phyloP scores from a whole-genome alignment of 2,888 invertebrate genomes.

The Pterostichus niger region DNA sequence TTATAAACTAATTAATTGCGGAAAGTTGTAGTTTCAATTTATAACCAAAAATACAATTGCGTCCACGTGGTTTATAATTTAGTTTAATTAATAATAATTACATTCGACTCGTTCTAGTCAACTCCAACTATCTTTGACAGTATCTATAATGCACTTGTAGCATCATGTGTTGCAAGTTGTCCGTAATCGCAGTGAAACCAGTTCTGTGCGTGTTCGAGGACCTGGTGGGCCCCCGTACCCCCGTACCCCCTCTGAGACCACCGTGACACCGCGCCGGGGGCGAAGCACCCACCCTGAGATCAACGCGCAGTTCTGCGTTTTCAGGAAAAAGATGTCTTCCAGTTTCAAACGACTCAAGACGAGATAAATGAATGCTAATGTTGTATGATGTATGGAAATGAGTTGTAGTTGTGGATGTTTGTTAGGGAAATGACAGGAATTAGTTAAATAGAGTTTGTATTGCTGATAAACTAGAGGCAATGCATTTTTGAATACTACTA shows the following conservation, averaged over 20 bases:
- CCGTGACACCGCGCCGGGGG: slow-evolving; percentile 37
- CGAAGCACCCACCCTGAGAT: slow-evolving; percentile 52
- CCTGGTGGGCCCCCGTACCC: slow-evolving; percentile 21
- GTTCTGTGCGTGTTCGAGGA: slow-evolving; percentile 57
- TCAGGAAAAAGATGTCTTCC: slow-evolving; percentile 50
- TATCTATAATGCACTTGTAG: slow-evolving; percentile 18
- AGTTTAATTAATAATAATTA: too few species aligned
- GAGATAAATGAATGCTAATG: slow-evolving; percentile 21
- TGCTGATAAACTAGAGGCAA: slow-evolving; percentile 33
- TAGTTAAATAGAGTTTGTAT: slow-evolving; percentile 18
- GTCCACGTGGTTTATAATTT: too few species aligned
- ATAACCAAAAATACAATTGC: too few species aligned
- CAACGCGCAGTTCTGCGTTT: slow-evolving; percentile 12
- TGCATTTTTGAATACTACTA: too few species aligned
- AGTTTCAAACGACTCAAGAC: slow-evolving; percentile 11
- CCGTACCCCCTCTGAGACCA: slow-evolving; percentile 46
- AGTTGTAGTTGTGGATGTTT: slow-evolving; percentile 5
- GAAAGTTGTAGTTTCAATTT: too few species aligned
- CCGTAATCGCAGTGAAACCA: slow-evolving; percentile 46
- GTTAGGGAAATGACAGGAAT: slow-evolving; percentile 19
- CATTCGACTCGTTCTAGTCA: background rate
- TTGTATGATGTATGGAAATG: slow-evolving; percentile 27
- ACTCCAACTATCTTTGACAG: background rate
- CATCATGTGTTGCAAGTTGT: slow-evolving; percentile 12
- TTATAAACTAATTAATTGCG: too few species aligned